These are phyloP conservation scores for Mechanitis messenoides DNA, from an alignment of 2,888 invertebrate species.

Conservation along the genomic window DNA sequence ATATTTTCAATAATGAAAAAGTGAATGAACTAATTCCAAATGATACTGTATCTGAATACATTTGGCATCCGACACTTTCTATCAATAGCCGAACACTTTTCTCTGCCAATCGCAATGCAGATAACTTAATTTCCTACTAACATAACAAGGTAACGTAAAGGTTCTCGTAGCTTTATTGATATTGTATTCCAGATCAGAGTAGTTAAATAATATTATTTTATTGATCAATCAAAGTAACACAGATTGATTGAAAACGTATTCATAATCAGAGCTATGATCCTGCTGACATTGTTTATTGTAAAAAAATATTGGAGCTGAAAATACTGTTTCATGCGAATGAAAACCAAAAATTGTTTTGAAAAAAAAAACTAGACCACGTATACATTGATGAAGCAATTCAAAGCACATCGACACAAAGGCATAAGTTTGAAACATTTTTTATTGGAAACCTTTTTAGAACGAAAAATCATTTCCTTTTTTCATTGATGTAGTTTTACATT, in stretches of 20 bases:
- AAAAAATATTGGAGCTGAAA: constrained; percentile 10
- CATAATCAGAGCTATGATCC: background rate
- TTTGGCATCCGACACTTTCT: constrained; percentile 22
- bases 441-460: constrained; percentile 38
- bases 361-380: constrained; percentile 27
- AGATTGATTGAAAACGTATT: too few species aligned
- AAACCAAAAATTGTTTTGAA: constrained; percentile 10
- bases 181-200: constrained; percentile 5
- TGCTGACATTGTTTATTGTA: background rate
- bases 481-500: too few species aligned
- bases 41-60: constrained; percentile 14
- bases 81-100: constrained; percentile 24
- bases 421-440: constrained; percentile 45
- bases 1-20: constrained; percentile 11
- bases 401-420: constrained; percentile 37
- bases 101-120: constrained; percentile 35
- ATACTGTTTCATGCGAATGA: constrained; percentile 15
- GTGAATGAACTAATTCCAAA: constrained; percentile 22
- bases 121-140: constrained; percentile 25
- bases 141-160: constrained; percentile 23
- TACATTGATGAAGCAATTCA: constrained; percentile 37
- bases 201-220: constrained; percentile 1
- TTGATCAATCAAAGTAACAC: background rate
- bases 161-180: background rate
- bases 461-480: constrained; percentile 28